phyloP scores from a whole-genome alignment of 2,888 invertebrate species.

The Lithophane leautieri region DNA sequence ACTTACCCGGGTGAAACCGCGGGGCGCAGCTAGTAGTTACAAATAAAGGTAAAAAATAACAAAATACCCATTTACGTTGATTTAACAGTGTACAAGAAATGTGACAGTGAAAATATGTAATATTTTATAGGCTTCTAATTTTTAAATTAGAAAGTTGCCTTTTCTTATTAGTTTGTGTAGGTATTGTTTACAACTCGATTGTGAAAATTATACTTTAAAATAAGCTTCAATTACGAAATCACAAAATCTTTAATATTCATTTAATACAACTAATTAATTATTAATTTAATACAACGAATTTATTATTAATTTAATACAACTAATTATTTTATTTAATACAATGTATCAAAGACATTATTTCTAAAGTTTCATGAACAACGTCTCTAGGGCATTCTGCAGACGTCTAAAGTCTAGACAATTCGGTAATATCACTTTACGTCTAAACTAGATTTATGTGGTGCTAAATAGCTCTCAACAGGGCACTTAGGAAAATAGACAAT shows the following conservation, averaged over 20 bases:
- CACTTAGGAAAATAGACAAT: conserved; percentile 37
- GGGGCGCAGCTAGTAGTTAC: too few species aligned
- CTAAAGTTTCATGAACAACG: conserved; percentile 60
- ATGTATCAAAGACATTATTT: conserved; percentile 54
- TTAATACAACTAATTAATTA: background rate
- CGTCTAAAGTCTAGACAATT: conserved; percentile 62
- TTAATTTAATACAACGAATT: background rate
- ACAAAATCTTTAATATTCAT: too few species aligned
- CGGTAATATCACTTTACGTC: conserved; percentile 52
- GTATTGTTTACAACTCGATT: background rate
- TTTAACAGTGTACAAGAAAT: background rate
- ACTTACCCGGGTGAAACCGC: too few species aligned
- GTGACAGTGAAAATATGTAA: too few species aligned
- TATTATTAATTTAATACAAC: background rate
- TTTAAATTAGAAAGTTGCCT: background rate
- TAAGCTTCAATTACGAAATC: background rate
- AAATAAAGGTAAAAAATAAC: too few species aligned
- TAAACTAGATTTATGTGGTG: conserved; percentile 25
- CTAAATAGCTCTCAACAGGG: conserved; percentile 41
- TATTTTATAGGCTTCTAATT: background rate
- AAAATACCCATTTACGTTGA: too few species aligned
- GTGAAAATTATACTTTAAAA: too few species aligned
- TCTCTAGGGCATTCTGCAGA: conserved; percentile 63
- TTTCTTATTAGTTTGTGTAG: background rate
- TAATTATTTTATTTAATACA: conserved; percentile 10